Evolutionary conservation across 2,888 invertebrate genomes (phyloP).

Genomic region (Iselma pallidipennis): DNA sequence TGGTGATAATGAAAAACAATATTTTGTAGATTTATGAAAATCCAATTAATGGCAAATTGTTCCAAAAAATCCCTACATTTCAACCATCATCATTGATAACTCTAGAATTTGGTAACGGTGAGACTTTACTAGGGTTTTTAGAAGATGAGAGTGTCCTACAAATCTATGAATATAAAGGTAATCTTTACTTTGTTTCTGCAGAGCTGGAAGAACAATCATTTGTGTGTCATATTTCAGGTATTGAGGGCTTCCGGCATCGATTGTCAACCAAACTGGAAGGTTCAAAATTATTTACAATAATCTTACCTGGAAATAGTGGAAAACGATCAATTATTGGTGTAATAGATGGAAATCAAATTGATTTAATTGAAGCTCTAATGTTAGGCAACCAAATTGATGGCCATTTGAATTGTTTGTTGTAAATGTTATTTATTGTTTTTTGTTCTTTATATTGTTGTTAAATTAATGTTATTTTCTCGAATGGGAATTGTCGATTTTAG

Average conservation of each 20-base stretch:
- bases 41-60: slow-evolving; percentile 53
- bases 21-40: slow-evolving; percentile 56
- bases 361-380: slow-evolving; percentile 55
- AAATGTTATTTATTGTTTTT: slow-evolving; percentile 6
- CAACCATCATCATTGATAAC: slow-evolving; percentile 58
- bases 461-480: neutral
- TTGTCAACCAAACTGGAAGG: slow-evolving; percentile 49
- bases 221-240: slow-evolving; percentile 49
- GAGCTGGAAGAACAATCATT: neutral
- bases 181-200: too few species aligned
- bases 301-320: slow-evolving; percentile 38
- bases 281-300: slow-evolving; percentile 49
- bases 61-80: slow-evolving; percentile 58
- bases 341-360: slow-evolving; percentile 49
- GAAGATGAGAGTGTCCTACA: slow-evolving; percentile 53
- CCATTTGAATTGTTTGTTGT: slow-evolving; percentile 41
- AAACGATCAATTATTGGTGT: slow-evolving; percentile 50
- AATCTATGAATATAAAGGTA: slow-evolving; percentile 59
- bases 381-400: slow-evolving; percentile 52
- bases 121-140: slow-evolving; percentile 59
- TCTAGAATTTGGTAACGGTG: slow-evolving; percentile 53
- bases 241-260: slow-evolving; percentile 55
- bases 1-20: neutral
- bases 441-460: neutral
- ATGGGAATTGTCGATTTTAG: slow-evolving; percentile 1